These are phyloP conservation scores for Silurus aristotelis DNA, from an alignment of 2,797 vertebrate species.

Conservation along the genomic window DNA sequence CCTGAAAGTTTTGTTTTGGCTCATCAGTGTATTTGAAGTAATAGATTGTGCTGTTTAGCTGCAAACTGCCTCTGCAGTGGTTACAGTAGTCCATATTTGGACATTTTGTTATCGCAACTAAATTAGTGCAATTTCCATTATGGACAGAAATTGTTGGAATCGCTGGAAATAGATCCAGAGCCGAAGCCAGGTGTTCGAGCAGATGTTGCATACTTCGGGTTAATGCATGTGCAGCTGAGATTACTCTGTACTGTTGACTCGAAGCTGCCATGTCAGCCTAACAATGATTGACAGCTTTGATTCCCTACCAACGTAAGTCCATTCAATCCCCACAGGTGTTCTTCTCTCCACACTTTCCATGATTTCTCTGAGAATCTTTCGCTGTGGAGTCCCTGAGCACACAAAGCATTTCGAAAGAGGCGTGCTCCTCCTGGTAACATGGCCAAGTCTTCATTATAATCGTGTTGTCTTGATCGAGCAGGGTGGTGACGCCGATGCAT, in stretches of 20 bases:
- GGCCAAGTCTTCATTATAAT: constrained; percentile 65
- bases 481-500: constrained; percentile 62
- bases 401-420: constrained; percentile 24
- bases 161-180: not conserved
- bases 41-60: not conserved
- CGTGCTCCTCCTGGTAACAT: not conserved
- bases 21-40: no score
- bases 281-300: constrained; percentile 41
- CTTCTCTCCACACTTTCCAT: not conserved
- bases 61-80: not conserved
- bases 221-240: constrained; percentile 34
- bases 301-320: not conserved
- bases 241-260: constrained; percentile 34
- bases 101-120: not conserved
- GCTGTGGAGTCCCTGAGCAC: not conserved
- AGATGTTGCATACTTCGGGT: constrained; percentile 42
- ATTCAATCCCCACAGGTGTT: constrained; percentile 18
- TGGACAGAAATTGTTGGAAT: not conserved
- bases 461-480: constrained; percentile 74
- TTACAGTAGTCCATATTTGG: not conserved
- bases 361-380: constrained; percentile 2
- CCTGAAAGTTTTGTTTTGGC: no score
- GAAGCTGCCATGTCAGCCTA: not conserved
- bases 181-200: constrained; percentile 37
- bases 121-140: not conserved